phyloP scores from a whole-genome alignment of 2,797 vertebrate species.

The Miichthys miiuy region DNA sequence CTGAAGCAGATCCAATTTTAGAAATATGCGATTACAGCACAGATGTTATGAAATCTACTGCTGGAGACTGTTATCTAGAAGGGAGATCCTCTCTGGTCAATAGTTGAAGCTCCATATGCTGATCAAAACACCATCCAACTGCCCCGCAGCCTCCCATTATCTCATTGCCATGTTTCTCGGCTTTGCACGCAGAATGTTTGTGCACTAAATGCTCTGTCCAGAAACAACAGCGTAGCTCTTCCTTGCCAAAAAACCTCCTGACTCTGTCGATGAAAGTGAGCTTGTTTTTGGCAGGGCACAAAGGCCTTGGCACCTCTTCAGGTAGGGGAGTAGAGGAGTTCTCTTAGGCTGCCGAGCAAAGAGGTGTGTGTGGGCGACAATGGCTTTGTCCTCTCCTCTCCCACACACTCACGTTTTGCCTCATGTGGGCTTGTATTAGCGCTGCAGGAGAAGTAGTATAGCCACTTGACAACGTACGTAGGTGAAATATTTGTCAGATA shows the following conservation, averaged over 20 bases:
- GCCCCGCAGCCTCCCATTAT: conserved; percentile 70
- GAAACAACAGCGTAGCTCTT: conserved; percentile 72
- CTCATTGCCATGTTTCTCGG: conserved; percentile 69
- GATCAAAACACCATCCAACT: conserved; percentile 70
- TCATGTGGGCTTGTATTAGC: conserved; percentile 75
- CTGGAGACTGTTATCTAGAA: conserved; percentile 65
- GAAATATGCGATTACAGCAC: conserved; percentile 66
- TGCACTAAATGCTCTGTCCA: conserved; percentile 70
- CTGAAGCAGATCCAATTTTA: conserved; percentile 64
- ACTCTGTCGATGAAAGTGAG: conserved; percentile 77
- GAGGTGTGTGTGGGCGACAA: conserved; percentile 73
- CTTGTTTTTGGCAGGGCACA: conserved; percentile 76
- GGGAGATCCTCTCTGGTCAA: conserved; percentile 71
- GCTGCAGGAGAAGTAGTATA: conserved; percentile 57
- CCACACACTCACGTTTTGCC: conserved; percentile 76
- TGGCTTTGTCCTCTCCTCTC: conserved; percentile 79
- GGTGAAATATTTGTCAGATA: conserved; percentile 61
- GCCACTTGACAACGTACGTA: conserved; percentile 57
- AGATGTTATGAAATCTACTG: conserved; percentile 72
- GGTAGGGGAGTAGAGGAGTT: conserved; percentile 71
- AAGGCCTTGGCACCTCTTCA: conserved; percentile 76
- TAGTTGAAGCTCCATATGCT: conserved; percentile 69
- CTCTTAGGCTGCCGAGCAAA: conserved; percentile 72
- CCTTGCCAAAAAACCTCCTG: conserved; percentile 73
- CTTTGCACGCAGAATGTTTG: conserved; percentile 69